phyloP scores from a whole-genome alignment of 2,797 vertebrate genomes.

The Columba guinea region DNA sequence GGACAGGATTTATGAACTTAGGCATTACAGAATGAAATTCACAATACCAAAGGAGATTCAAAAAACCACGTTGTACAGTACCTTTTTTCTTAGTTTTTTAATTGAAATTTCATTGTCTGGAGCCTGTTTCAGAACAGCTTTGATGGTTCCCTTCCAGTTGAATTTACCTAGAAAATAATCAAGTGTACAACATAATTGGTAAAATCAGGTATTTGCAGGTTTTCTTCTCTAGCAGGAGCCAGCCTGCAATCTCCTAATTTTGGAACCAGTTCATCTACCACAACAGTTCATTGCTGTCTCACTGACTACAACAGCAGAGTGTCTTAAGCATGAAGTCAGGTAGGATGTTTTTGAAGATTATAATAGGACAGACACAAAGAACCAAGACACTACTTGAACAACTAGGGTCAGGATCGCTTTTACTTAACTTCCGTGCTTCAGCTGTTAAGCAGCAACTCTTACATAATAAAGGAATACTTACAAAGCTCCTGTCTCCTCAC shows the following conservation, averaged over 20 bases:
- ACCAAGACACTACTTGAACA: background rate
- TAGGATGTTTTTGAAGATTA: background rate
- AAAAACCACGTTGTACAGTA: constrained; percentile 21
- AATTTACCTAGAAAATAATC: constrained; percentile 86
- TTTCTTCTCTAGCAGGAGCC: background rate
- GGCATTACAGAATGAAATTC: background rate
- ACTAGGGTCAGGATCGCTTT: background rate
- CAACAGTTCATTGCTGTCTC: background rate
- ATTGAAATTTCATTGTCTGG: constrained; percentile 88
- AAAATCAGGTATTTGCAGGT: background rate
- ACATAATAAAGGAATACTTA: background rate
- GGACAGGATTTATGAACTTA: background rate
- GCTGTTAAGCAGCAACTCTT: background rate
- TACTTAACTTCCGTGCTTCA: background rate
- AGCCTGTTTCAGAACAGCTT: constrained; percentile 85
- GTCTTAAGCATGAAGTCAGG: background rate
- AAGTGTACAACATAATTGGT: background rate
- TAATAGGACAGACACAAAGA: background rate
- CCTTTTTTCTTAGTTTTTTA: constrained; percentile 96
- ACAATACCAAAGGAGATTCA: background rate
- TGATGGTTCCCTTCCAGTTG: constrained; percentile 97
- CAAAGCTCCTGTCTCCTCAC: background rate
- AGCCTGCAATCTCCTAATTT: background rate
- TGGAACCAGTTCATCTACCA: background rate
- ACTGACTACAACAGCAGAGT: background rate